Base-by-base conservation (phyloP, 2,888 invertebrate species). In the Dryobota labecula region DNA sequence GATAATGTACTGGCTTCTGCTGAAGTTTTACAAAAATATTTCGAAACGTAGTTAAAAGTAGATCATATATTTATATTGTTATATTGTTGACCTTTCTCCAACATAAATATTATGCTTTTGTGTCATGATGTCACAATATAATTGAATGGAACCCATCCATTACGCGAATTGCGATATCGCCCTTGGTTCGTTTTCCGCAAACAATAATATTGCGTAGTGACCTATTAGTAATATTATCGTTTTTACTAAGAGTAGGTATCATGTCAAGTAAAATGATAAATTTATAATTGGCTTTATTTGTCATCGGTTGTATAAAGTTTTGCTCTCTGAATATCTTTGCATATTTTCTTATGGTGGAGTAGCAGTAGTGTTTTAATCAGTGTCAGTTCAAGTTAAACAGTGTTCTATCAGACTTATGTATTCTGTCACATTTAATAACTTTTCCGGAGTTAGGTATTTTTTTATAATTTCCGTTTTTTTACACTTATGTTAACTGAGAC, bases 111-210 rank as follows among this genome's bases (percentile, higher is more conserved):
- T 62, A 68, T 66, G 47, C 20, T 70, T 33, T 53, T 30, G 51
- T 76, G 51, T 58, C 51, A 41, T 82, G 64, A 60, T 65, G 58
- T 66, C 66, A 80, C 24, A 70, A 78, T 64, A 70, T 80, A 80
- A 82, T 83, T 79, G 72, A 83, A 70, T 76, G 49, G 36, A 43
- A 45, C 41, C 33, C 63, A 53, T 62, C 84, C 65, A 80, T 82
- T 80, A 79, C 57, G 57, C n/a, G 47, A 64, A 83, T 83, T 68
- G 73, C 54, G 72, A 57, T 62, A 73, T 58, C 56, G 71, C 45
- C 80, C 80, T 76, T 83, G 80, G 49, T 53, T 53, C n/a, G 15
- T 49, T 76, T 83, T 76, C 80, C 82, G 69, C 60, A 81, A 85
- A 83, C 78, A 83, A 71, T 80, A 49, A 63, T 83, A 85, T 72